Conservation (phyloP, 2,888 invertebrate species). For the Nasonia oneida region DNA sequence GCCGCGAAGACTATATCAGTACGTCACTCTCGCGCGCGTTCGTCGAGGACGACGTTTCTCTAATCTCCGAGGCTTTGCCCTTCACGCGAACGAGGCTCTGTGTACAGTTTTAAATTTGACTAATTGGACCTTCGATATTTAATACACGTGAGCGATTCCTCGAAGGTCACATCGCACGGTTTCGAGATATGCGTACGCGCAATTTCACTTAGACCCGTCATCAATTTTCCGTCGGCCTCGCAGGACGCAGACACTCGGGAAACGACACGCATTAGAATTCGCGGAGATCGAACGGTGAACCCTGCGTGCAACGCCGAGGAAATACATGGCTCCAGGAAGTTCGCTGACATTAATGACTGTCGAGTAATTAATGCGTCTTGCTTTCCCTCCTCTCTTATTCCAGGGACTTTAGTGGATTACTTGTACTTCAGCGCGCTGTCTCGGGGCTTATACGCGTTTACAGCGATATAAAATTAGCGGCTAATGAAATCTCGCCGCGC, state of each 20-base stretch:
- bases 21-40: neutral
- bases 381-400: conserved; percentile 28
- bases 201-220: conserved; percentile 9
- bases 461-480: conserved; percentile 10
- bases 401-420: conserved; percentile 9
- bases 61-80: neutral
- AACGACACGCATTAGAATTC: conserved; percentile 33
- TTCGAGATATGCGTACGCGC: neutral
- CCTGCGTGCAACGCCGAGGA: neutral
- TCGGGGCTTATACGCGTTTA: neutral
- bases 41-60: neutral
- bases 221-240: neutral
- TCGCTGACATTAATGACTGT: conserved; percentile 52
- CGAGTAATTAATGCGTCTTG: conserved; percentile 51
- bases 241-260: neutral
- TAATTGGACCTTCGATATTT: neutral
- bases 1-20: conserved; percentile 24
- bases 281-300: conserved; percentile 8
- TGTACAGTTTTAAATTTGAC: neutral
- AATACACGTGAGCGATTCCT: neutral
- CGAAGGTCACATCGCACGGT: neutral
- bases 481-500: neutral
- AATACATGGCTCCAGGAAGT: conserved; percentile 50
- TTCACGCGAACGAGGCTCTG: neutral
- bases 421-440: neutral